A percentile compares a stretch with the other conserved stretches of the same genome.
Evolutionary conservation across 2,888 invertebrate species (phyloP).

Genomic region (Macaria liturata): DNA sequence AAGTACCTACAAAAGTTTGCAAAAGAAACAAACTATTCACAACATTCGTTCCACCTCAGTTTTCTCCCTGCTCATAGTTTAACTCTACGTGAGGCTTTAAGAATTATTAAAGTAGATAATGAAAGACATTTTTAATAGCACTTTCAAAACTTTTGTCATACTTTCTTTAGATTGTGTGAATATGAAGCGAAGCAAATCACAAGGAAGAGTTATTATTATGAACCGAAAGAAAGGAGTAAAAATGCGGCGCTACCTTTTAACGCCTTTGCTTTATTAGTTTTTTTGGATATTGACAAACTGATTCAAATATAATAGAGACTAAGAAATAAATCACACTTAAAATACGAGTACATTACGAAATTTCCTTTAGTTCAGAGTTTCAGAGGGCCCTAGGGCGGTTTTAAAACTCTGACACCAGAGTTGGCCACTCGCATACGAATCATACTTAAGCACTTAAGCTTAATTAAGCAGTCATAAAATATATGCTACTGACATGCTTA

Average conservation of each 20-base stretch:
- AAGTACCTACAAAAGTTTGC: conserved; percentile 6
- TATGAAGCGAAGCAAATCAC: conserved; percentile 42
- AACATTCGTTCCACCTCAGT: conserved; percentile 54
- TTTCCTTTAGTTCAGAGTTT: too few relatives aligned
- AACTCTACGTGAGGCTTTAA: neutral
- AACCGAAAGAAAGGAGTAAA: conserved; percentile 13
- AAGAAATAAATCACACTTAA: neutral
- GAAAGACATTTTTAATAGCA: conserved; percentile 1
- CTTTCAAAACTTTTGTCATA: conserved; percentile 5
- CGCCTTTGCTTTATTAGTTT: conserved; percentile 37
- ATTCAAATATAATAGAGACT: conserved; percentile 1
- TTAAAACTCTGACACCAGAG: too few relatives aligned
- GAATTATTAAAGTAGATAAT: conserved; percentile 2
- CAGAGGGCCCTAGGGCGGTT: too few relatives aligned
- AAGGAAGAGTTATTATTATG: conserved; percentile 33
- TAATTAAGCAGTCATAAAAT: too few relatives aligned
- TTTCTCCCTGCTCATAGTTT: neutral
- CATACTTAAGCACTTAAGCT: too few relatives aligned
- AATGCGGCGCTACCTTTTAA: conserved; percentile 12
- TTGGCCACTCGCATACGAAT: too few relatives aligned
- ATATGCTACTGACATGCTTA: too few relatives aligned
- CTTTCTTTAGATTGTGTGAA: conserved; percentile 54
- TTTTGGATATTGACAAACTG: conserved; percentile 16
- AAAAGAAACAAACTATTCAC: conserved; percentile 62
- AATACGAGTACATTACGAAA: too few relatives aligned